A percentile compares a stretch with the other conserved stretches of the same genome.
phyloP scores from a whole-genome alignment of 2,888 invertebrate genomes.

The Agrotis puta region DNA sequence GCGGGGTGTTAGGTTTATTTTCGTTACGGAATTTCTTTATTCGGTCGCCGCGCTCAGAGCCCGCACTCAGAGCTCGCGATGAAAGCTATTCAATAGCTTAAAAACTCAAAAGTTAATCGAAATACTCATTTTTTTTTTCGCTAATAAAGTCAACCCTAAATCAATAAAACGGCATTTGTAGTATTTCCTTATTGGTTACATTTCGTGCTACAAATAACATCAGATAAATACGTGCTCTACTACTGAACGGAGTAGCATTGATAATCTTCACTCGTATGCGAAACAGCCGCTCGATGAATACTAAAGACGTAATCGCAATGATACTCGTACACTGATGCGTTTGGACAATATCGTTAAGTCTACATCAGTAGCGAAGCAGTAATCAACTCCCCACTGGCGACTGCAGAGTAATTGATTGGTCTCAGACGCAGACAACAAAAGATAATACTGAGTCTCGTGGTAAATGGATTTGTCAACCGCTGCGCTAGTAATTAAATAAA shows the following conservation, averaged over 20 bases:
- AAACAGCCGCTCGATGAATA: conserved; percentile 59
- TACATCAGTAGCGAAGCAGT: conserved; percentile 75
- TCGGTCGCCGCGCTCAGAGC: too few relatives aligned
- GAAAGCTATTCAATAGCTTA: too few relatives aligned
- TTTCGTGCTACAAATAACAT: conserved; percentile 57
- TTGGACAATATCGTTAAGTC: conserved; percentile 72
- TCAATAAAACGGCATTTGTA: conserved; percentile 44
- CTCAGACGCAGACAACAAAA: conserved; percentile 87
- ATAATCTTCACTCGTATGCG: conserved; percentile 56
- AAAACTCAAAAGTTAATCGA: not conserved
- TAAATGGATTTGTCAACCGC: conserved; percentile 89
- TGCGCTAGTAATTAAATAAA: conserved; percentile 88
- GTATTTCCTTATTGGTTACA: conserved; percentile 54
- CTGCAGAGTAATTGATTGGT: conserved; percentile 87
- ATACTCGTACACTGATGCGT: conserved; percentile 66
- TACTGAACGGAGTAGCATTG: conserved; percentile 43
- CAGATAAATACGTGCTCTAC: conserved; percentile 49
- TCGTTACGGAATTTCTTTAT: too few relatives aligned
- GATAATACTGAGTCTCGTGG: conserved; percentile 83
- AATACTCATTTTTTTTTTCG: not conserved
- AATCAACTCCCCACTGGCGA: conserved; percentile 84
- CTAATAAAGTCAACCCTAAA: conserved; percentile 16
- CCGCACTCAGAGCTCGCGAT: too few relatives aligned
- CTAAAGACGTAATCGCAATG: conserved; percentile 61
- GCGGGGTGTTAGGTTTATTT: too few relatives aligned